Evolutionary conservation across 2,797 vertebrate species (phyloP).

Genomic region (Smutsia gigantea): DNA sequence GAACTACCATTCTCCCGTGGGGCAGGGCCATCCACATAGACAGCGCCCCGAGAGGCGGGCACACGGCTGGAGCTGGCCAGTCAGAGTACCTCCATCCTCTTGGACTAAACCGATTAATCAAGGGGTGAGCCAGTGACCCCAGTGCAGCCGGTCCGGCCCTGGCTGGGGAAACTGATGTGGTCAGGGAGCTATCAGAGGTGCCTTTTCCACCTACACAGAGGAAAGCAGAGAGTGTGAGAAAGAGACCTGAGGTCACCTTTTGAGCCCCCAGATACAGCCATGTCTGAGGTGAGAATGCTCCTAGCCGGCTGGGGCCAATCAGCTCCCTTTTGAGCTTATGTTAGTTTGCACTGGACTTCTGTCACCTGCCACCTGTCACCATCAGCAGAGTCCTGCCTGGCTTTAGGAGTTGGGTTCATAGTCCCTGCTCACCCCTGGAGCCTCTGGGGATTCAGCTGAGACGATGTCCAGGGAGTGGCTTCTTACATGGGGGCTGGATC

Average conservation of each 20-base stretch:
- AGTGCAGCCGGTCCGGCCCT: not conserved
- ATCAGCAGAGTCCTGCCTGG: not conserved
- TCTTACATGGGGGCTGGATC: not conserved
- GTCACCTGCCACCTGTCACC: not conserved
- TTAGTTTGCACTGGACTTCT: not conserved
- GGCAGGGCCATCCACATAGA: not conserved
- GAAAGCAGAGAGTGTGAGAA: not conserved
- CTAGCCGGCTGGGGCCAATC: not conserved
- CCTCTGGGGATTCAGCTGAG: not conserved
- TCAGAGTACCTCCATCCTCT: not conserved
- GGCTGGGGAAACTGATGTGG: not conserved
- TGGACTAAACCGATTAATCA: fast-evolving
- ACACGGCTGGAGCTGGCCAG: not conserved
- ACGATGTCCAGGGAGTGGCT: not conserved
- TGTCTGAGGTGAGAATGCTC: not conserved
- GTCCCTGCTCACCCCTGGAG: not conserved
- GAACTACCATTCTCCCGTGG: fast-evolving
- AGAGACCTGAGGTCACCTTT: not conserved
- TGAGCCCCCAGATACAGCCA: not conserved
- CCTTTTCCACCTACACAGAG: not conserved
- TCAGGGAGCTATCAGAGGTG: not conserved
- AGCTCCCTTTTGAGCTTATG: not conserved
- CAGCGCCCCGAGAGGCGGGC: not conserved
- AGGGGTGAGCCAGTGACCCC: not conserved
- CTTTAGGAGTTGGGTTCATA: no score